Evolutionary conservation across 2,888 invertebrate genomes (phyloP), one percentile per base, ranked within the genome.

Genomic region (Caenorhabditis japonica): DNA sequence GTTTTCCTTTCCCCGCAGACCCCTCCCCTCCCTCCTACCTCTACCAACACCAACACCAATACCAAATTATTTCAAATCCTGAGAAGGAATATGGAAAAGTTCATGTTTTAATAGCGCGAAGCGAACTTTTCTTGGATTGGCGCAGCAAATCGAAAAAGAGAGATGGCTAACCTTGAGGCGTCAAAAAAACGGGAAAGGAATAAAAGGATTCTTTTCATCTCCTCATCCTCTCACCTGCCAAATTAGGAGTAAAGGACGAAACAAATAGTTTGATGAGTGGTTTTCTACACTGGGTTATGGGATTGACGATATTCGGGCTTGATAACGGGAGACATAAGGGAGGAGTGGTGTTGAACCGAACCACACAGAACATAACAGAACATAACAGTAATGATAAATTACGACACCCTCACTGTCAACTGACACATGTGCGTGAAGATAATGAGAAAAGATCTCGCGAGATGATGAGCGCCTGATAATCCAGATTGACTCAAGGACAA

Each of bases 1-100:
- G 30, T 5, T 30, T 30, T 7, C 10, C 10, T 10, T 30, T n/a
- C n/a, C n/a, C n/a, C n/a, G n/a, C n/a, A n/a, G n/a, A n/a, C n/a
- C n/a, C n/a, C n/a, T n/a, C n/a, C n/a, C n/a, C n/a, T n/a, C n/a
- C n/a, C n/a, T n/a, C n/a, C n/a, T n/a, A n/a, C n/a, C n/a, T n/a
- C n/a, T n/a, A n/a, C n/a, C n/a, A n/a, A n/a, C n/a, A n/a, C n/a
- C n/a, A n/a, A n/a, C n/a, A 30, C 5, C 30, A 10, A 10, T 5
- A 30, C 30, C 5, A 30, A 30, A 30, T 7, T 30, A 30, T 30
- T 30, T 7, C 30, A 30, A 30, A 7, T 33, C 49, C 49, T 51
- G 66, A 56, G 66, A 66, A 66, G 66, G 66, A 36, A 51, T 66
- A 43, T 56, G 36, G 51, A 66, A 66, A 55, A 44, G 33, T 19